phyloP scores from a whole-genome alignment of 2,113 vertebrate species.

The Orcinus orca region DNA sequence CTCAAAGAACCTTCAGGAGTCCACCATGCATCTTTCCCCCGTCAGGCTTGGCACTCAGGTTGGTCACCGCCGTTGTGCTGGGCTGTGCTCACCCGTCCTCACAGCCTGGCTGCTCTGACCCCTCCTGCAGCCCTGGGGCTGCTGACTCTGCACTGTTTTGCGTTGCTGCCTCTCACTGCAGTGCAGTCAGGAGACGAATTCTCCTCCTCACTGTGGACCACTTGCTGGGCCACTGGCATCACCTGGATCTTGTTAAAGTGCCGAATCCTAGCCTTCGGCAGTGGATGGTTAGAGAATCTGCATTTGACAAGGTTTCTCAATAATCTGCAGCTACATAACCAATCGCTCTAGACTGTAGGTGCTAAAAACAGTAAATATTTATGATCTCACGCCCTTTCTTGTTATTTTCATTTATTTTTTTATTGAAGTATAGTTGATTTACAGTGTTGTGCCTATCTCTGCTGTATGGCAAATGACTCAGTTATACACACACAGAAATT shows the following conservation, averaged over 20 bases:
- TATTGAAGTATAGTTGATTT: too few species aligned
- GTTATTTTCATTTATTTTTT: too few species aligned
- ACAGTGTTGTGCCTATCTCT: too few species aligned
- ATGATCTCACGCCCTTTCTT: background rate
- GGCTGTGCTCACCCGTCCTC: accelerated
- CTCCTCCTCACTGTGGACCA: background rate
- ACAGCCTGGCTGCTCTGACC: background rate
- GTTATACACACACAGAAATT: too few species aligned
- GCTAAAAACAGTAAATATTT: background rate
- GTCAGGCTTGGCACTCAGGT: too few species aligned
- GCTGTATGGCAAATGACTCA: too few species aligned
- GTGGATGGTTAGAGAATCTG: background rate
- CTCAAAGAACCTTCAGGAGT: background rate
- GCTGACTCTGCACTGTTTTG: background rate
- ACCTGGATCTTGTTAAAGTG: background rate
- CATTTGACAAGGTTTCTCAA: background rate
- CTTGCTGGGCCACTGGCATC: background rate
- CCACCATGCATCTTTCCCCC: background rate
- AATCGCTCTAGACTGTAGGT: too few species aligned
- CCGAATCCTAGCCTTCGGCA: background rate
- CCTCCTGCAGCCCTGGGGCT: accelerated
- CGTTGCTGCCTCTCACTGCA: background rate
- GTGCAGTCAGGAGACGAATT: too few species aligned
- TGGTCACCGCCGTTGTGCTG: too few species aligned
- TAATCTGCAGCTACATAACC: background rate